phyloP scores from a whole-genome alignment of 2,797 vertebrate species.

The Platyrinchus mystaceus region DNA sequence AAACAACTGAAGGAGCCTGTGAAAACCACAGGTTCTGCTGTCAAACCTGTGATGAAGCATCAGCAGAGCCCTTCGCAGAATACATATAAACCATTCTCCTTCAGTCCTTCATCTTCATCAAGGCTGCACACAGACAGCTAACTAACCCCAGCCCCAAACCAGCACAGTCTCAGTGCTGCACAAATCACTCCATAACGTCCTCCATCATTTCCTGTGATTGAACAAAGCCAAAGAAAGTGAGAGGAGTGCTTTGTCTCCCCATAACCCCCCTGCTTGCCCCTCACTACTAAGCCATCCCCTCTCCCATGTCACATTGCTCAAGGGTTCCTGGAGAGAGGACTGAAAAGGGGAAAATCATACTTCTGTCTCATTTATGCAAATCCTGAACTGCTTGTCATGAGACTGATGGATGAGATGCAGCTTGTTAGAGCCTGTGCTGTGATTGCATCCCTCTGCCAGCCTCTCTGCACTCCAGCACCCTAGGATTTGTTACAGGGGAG shows the following conservation, averaged over 20 bases:
- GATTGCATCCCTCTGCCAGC: neutral
- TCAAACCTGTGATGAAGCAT: constrained; percentile 19
- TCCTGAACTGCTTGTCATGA: constrained; percentile 17
- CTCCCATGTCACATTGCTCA: neutral
- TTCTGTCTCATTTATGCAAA: neutral
- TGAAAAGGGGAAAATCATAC: neutral
- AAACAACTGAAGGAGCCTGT: neutral
- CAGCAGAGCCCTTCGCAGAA: neutral
- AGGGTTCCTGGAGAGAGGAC: neutral
- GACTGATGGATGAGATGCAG: constrained; percentile 4
- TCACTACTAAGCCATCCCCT: neutral
- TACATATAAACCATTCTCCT: neutral
- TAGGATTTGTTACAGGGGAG: neutral
- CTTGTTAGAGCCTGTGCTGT: neutral
- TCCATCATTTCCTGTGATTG: neutral
- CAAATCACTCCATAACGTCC: neutral
- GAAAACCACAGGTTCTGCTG: constrained; percentile 8
- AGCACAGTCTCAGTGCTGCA: neutral
- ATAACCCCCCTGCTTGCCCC: neutral
- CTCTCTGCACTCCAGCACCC: neutral
- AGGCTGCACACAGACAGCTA: constrained; percentile 17
- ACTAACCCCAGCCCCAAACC: neutral
- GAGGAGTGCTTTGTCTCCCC: neutral
- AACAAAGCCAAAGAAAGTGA: neutral
- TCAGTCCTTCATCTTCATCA: constrained; percentile 41